Evolutionary conservation across 2,113 vertebrate genomes (phyloP), one percentile per base, ranked within the genome.

Genomic region (Leiothrix lutea): DNA sequence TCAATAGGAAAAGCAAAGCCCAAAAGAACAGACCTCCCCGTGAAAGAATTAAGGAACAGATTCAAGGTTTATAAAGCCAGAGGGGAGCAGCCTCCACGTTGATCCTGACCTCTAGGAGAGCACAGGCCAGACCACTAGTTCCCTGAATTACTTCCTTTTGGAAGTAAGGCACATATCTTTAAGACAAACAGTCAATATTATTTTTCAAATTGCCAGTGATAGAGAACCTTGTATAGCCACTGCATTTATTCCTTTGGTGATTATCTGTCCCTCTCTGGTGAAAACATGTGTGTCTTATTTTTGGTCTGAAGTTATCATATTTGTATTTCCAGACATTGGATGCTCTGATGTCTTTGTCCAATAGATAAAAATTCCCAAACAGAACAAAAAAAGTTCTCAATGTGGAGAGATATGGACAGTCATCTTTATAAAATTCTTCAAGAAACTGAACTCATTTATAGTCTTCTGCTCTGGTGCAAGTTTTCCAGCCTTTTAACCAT

Each of bases 1-100:
- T 97, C 86, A 91, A 93, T 86, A 94, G 72, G 64, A 90, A 80
- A 94, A 95, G 60, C 80, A 92, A 95, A 64, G 40, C 60, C 85
- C 82, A 71, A 86, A 96, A 83, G 81, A 79, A 88, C 83, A 94
- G 65, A 85, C 45, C 65, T 94, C 86, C 84, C 60, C 5, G 5
- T 29, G 73, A 86, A 93, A 93, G 83, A 93, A 94, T 86, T 94
- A 88, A 88, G 56, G 75, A 94, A 86, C 60, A 48, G 67, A 94
- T 91, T 93, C 86, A 84, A 83, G 53, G 83, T 81, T 94, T 89
- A 53, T 57, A 87, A 91, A 95, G 80, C n/a, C 77, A 92, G 65
- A 85, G 38, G 18, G 48, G 48, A 92, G 44, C 56, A 89, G 83
- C 29, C 26, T 81, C 40, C 28, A 35, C 0, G 0, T 67, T 0